Evolutionary conservation across 2,888 invertebrate genomes (phyloP).

Genomic region (Sesamia inferens): DNA sequence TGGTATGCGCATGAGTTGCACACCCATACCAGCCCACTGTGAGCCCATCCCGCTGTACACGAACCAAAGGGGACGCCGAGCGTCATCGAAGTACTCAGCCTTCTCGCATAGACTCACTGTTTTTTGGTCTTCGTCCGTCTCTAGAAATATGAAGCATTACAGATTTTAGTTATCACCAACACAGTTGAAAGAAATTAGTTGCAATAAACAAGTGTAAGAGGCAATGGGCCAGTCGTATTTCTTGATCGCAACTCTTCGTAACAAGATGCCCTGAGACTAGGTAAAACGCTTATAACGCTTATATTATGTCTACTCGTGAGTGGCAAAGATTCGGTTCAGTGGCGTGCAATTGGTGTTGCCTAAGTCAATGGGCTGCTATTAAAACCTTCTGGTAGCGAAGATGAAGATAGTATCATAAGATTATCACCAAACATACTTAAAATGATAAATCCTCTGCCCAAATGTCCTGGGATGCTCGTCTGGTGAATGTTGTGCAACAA

Average conservation of each 20-base stretch:
- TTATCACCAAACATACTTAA: conserved; percentile 67
- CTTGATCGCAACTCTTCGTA: not conserved
- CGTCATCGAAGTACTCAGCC: conserved; percentile 73
- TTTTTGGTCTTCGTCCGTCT: conserved; percentile 72
- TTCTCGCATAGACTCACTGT: conserved; percentile 70
- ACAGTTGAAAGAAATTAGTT: not conserved
- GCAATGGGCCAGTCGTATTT: not conserved
- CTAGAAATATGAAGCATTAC: conserved; percentile 54
- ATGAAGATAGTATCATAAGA: not conserved
- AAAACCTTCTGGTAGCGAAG: not conserved
- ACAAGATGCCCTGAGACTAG: not conserved
- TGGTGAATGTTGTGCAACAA: conserved; percentile 79
- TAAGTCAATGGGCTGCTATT: not conserved
- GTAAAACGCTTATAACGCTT: not conserved
- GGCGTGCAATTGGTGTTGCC: not conserved
- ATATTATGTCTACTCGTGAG: not conserved
- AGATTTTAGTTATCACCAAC: not conserved
- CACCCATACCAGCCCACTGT: conserved; percentile 93
- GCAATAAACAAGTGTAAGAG: not conserved
- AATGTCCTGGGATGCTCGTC: conserved; percentile 74
- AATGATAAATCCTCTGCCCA: conserved; percentile 79
- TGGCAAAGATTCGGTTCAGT: not conserved
- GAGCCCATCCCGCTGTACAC: conserved; percentile 94
- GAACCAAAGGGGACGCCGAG: conserved; percentile 91
- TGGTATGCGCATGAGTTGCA: conserved; percentile 91